Evolutionary conservation across 2,888 invertebrate species (phyloP).

Genomic region (Beris morrisii): DNA sequence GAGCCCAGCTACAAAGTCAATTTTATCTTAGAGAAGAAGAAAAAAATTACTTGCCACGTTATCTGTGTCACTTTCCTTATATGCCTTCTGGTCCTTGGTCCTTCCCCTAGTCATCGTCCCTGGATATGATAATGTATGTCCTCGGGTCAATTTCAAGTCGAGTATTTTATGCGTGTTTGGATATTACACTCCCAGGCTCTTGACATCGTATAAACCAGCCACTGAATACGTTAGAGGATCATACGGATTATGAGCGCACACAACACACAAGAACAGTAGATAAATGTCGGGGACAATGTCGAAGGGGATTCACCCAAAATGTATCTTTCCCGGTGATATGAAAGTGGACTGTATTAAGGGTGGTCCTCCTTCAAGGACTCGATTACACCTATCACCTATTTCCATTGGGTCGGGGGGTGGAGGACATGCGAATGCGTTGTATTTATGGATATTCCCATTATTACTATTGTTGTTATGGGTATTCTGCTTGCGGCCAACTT

Average conservation of each 20-base stretch:
- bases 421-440: background rate
- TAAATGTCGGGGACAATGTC: too few relatives aligned
- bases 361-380: background rate
- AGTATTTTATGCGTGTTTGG: slow-evolving; percentile 39
- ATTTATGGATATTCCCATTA: slow-evolving; percentile 28
- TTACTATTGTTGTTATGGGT: slow-evolving; percentile 11
- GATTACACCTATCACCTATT: background rate
- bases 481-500: slow-evolving; percentile 13
- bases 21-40: background rate
- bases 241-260: slow-evolving; percentile 33
- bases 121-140: slow-evolving; percentile 38
- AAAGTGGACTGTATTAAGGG: background rate
- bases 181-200: slow-evolving; percentile 37
- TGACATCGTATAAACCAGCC: slow-evolving; percentile 39
- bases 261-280: slow-evolving; percentile 5
- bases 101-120: slow-evolving; percentile 10
- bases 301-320: too few relatives aligned
- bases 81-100: slow-evolving; percentile 24
- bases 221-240: slow-evolving; percentile 38
- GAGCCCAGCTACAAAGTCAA: background rate
- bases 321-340: too few relatives aligned
- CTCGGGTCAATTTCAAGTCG: slow-evolving; percentile 36
- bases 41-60: slow-evolving; percentile 32
- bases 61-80: slow-evolving; percentile 32
- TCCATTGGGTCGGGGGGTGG: background rate